Evolutionary conservation across 2,888 invertebrate genomes (phyloP).

Genomic region (Apodemia duryi): DNA sequence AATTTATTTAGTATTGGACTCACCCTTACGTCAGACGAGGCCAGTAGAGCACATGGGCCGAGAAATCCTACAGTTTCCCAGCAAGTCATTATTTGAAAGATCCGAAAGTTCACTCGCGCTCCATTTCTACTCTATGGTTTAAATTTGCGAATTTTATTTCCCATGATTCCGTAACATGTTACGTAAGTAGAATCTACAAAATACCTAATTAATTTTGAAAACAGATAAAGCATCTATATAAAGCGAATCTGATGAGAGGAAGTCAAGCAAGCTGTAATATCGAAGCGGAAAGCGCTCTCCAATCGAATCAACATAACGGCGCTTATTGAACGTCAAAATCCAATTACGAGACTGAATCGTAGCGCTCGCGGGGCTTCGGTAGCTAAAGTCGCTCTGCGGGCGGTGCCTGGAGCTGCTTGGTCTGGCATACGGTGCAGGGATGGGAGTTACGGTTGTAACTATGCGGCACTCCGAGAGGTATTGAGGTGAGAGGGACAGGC

Average conservation of each 20-base stretch:
- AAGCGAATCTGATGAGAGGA: constrained; percentile 54
- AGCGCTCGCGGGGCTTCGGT: constrained; percentile 72
- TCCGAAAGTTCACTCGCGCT: constrained; percentile 42
- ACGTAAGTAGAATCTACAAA: constrained; percentile 54
- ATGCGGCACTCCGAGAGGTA: constrained; percentile 59
- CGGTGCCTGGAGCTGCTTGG: constrained; percentile 51
- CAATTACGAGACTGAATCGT: constrained; percentile 77
- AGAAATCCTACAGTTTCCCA: constrained; percentile 76
- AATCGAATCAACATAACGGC: constrained; percentile 64
- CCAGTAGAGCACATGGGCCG: constrained; percentile 74
- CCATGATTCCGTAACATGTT: constrained; percentile 54
- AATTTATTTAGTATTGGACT: constrained; percentile 43
- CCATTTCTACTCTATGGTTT: constrained; percentile 50
- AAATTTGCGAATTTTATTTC: constrained; percentile 45
- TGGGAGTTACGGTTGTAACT: constrained; percentile 36
- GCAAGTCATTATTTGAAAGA: constrained; percentile 68
- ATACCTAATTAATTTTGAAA: constrained; percentile 42
- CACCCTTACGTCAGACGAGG: constrained; percentile 72
- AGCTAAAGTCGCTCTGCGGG: constrained; percentile 63
- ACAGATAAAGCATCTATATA: constrained; percentile 65
- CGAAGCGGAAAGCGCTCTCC: constrained; percentile 72
- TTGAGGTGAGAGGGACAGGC: constrained; percentile 52
- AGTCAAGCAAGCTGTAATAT: constrained; percentile 68
- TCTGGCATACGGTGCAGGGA: constrained; percentile 56
- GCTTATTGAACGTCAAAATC: constrained; percentile 74